Percentiles rank a stretch among this genome's conserved stretches.
Conservation (phyloP, 2,113 vertebrate genomes). For the Todiramphus chloris region DNA sequence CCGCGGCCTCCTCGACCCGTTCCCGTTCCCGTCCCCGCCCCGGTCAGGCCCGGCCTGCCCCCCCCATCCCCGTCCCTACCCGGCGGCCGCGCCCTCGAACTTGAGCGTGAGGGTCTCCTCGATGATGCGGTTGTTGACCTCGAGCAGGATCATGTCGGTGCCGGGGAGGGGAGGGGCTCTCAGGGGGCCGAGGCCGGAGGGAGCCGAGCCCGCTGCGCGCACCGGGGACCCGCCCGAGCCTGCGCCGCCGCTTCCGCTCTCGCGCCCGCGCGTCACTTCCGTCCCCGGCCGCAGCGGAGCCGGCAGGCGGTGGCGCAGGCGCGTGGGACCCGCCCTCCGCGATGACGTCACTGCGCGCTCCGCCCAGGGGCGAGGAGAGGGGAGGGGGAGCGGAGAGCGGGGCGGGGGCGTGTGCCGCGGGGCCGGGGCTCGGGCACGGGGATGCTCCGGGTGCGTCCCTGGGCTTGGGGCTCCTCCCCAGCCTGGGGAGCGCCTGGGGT, state of each 20-base stretch:
- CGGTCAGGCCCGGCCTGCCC: neutral
- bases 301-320: neutral
- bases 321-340: fast-evolving
- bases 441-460: fast-evolving
- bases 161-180: slow-evolving; percentile 40
- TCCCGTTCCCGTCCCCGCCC: neutral
- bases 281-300: neutral
- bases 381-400: too few species aligned
- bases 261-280: slow-evolving; percentile 48
- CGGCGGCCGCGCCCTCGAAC: slow-evolving; percentile 93
- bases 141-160: slow-evolving; percentile 94
- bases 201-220: slow-evolving; percentile 61
- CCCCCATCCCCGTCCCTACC: slow-evolving; percentile 75
- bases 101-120: slow-evolving; percentile 94
- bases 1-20: neutral
- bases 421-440: too few species aligned
- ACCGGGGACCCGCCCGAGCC: slow-evolving; percentile 68
- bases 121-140: slow-evolving; percentile 98
- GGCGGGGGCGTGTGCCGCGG: too few species aligned
- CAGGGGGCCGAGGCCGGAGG: slow-evolving; percentile 58
- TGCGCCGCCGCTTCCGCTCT: slow-evolving; percentile 53
- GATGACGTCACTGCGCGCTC: fast-evolving
- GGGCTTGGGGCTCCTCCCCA: too few species aligned
- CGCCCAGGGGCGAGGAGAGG: neutral
- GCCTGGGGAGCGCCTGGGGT: too few species aligned